A percentile compares a stretch with the other conserved stretches of the same genome.
Evolutionary conservation across 2,113 vertebrate genomes (phyloP).

Genomic region (Limanda limanda): DNA sequence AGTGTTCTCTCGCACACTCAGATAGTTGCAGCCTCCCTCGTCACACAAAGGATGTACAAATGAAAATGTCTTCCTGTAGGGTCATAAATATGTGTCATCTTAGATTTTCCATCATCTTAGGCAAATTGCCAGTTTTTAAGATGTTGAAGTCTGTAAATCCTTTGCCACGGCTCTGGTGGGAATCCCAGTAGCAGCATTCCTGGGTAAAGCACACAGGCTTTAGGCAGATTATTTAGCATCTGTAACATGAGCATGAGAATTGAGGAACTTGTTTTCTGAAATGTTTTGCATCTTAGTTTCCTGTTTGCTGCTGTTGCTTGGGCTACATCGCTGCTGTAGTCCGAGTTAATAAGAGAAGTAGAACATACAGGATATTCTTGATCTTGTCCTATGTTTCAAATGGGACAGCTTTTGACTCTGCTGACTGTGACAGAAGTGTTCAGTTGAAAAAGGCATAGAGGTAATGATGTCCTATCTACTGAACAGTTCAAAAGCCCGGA

Average conservation of each 20-base stretch:
- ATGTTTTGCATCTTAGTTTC: neutral
- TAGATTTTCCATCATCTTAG: constrained; percentile 6
- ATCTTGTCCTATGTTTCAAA: no score
- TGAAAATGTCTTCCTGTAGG: constrained; percentile 3
- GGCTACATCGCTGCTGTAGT: neutral
- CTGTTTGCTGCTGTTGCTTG: neutral
- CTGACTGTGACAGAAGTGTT: no score
- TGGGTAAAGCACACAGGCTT: constrained; percentile 9
- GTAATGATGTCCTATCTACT: no score
- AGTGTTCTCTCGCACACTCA: constrained; percentile 1
- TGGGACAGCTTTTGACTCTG: no score
- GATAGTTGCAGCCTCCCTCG: neutral
- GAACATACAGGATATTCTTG: no score
- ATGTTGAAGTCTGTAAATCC: constrained; percentile 17
- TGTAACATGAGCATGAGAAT: neutral
- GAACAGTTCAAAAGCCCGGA: no score
- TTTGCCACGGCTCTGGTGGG: constrained; percentile 7
- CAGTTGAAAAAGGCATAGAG: no score
- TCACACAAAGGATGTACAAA: neutral
- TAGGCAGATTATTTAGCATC: neutral
- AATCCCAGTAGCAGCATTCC: constrained; percentile 31
- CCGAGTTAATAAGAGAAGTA: no score
- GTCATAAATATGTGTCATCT: neutral
- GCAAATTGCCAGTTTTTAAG: constrained; percentile 2
- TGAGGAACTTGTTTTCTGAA: neutral